A percentile compares a stretch with the other conserved stretches of the same genome.
Evolutionary conservation across 2,888 invertebrate genomes (phyloP).

Genomic region (Xestia rhomboidea): DNA sequence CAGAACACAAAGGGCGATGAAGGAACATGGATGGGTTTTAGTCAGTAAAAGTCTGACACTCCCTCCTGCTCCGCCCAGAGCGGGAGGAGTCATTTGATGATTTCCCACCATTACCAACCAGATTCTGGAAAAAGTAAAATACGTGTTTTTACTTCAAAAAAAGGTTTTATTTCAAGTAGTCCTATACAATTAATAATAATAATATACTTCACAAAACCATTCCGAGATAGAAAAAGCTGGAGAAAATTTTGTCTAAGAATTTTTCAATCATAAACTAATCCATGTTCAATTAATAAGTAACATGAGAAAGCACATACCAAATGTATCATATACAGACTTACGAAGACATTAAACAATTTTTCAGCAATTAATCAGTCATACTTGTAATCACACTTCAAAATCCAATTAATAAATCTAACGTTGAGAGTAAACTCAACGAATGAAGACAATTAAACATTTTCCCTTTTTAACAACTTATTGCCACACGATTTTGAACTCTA

Average conservation of each 20-base stretch:
- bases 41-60: too few relatives aligned
- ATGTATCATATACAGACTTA: constrained; percentile 25
- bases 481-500: constrained; percentile 37
- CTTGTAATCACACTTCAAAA: constrained; percentile 21
- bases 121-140: not conserved
- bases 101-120: too few relatives aligned
- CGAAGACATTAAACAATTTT: constrained; percentile 15
- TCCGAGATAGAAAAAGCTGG: not conserved
- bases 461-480: not conserved
- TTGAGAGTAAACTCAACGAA: constrained; percentile 28
- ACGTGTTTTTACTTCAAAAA: not conserved
- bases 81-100: too few relatives aligned
- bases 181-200: too few relatives aligned
- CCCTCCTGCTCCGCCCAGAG: too few relatives aligned
- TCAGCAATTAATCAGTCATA: constrained; percentile 35
- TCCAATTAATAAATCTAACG: constrained; percentile 49
- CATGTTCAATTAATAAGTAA: not conserved
- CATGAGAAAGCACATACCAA: constrained; percentile 8
- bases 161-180: too few relatives aligned
- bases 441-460: constrained; percentile 23
- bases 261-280: not conserved
- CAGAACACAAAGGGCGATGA: too few relatives aligned
- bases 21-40: too few relatives aligned
- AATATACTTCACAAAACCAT: too few relatives aligned
- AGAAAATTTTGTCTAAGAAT: not conserved